Evolutionary conservation across 2,888 invertebrate genomes (phyloP).

Genomic region (Helicoverpa assulta): DNA sequence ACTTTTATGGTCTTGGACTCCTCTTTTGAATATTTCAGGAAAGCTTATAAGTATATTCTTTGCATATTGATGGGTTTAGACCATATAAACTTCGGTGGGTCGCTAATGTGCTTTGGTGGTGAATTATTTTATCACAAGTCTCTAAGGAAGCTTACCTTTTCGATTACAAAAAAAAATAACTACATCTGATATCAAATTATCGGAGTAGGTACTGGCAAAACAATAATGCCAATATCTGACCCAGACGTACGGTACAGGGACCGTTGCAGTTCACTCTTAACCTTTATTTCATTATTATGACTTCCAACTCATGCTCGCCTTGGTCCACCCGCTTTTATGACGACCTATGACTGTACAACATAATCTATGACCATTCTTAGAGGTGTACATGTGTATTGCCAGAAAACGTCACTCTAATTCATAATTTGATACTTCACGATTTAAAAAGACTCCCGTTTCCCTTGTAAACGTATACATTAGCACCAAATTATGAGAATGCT

Average conservation of each 20-base stretch:
- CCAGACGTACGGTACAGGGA: conserved; percentile 33
- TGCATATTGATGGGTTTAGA: too few relatives aligned
- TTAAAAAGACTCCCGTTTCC: neutral
- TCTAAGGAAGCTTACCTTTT: too few relatives aligned
- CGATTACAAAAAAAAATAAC: neutral
- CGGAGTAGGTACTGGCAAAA: conserved; percentile 25
- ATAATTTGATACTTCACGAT: neutral
- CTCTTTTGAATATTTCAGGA: too few relatives aligned
- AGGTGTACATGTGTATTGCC: conserved; percentile 27
- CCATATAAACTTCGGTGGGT: too few relatives aligned
- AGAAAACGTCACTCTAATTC: neutral
- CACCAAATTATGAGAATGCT: conserved; percentile 16
- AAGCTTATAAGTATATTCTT: too few relatives aligned
- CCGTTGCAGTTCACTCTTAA: conserved; percentile 67
- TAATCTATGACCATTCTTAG: conserved; percentile 49
- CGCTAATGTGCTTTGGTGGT: too few relatives aligned
- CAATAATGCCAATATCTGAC: conserved; percentile 25
- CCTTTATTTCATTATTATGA: conserved; percentile 77
- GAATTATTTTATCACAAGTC: too few relatives aligned
- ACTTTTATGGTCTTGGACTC: too few relatives aligned
- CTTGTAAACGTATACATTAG: neutral
- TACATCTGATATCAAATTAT: conserved; percentile 1
- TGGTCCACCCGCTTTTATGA: conserved; percentile 70
- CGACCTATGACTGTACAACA: conserved; percentile 46
- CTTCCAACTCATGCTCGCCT: conserved; percentile 69